A percentile compares a stretch with the other conserved stretches of the same genome.
Conservation (phyloP, 35 echinoderm and acorn worm species). For the Diadema setosum region DNA sequence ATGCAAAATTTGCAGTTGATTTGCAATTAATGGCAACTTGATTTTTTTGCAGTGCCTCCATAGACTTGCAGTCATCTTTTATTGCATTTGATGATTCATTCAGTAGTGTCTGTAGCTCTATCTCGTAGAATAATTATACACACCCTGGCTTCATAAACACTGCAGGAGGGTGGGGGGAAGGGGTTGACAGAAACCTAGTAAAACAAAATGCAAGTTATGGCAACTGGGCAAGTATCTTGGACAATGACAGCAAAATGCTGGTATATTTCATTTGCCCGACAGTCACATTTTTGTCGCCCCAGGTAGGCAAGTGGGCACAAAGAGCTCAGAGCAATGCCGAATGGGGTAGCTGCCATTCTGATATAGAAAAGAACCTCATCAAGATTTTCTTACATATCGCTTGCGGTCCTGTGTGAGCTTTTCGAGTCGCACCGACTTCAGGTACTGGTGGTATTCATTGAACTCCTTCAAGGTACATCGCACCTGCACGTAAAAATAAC, state of each 20-base stretch:
- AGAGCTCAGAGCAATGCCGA: too few species aligned
- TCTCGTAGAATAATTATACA: too few species aligned
- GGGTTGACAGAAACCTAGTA: too few species aligned
- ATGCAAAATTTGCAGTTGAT: too few species aligned
- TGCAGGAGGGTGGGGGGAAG: too few species aligned
- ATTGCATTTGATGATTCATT: too few species aligned
- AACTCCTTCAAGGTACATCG: slow-evolving; percentile 70
- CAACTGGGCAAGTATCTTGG: neutral
- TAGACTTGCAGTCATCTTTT: too few species aligned
- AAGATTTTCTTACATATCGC: slow-evolving; percentile 18
- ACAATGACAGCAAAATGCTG: neutral
- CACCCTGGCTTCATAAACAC: too few species aligned
- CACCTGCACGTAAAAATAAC: slow-evolving; percentile 21
- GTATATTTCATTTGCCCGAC: neutral
- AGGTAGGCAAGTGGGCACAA: neutral
- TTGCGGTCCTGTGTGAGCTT: slow-evolving; percentile 54
- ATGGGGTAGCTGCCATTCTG: too few species aligned
- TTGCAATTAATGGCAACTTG: too few species aligned
- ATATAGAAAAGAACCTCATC: neutral
- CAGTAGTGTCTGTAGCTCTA: too few species aligned
- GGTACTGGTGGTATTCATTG: slow-evolving; percentile 67
- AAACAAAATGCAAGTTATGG: neutral
- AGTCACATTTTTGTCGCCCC: neutral
- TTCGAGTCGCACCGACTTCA: slow-evolving; percentile 43
- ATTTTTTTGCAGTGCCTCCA: too few species aligned